Percentiles rank a stretch among this genome's conserved stretches.
These are phyloP conservation scores for Andrena trimmerana DNA, from an alignment of 2,888 invertebrate genomes.

Conservation along the genomic window DNA sequence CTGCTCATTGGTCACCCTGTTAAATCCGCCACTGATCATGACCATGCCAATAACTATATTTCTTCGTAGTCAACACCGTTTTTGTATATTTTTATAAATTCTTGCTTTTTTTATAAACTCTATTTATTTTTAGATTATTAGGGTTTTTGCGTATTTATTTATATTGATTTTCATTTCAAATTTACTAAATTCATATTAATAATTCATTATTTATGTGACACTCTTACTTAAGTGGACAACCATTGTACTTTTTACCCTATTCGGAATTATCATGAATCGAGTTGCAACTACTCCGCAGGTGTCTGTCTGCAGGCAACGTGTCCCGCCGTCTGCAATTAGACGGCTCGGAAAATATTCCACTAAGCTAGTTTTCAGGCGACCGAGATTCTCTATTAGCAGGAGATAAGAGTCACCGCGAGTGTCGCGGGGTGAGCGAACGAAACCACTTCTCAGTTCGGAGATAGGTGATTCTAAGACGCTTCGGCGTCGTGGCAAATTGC, in stretches of 20 bases:
- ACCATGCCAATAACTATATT: too few relatives aligned
- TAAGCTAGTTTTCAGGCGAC: slow-evolving; percentile 11
- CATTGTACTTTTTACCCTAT: not conserved
- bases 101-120: too few relatives aligned
- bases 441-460: slow-evolving; percentile 56
- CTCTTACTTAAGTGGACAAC: too few relatives aligned
- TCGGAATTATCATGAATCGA: not conserved
- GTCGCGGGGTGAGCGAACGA: slow-evolving; percentile 16
- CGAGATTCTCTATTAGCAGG: slow-evolving; percentile 28
- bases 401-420: slow-evolving; percentile 24
- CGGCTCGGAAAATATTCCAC: slow-evolving; percentile 20
- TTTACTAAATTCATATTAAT: too few relatives aligned
- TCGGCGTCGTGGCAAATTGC: slow-evolving; percentile 63
- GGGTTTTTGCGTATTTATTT: too few relatives aligned
- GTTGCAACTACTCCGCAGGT: not conserved
- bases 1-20: too few relatives aligned
- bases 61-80: too few relatives aligned
- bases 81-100: too few relatives aligned
- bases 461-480: slow-evolving; percentile 54
- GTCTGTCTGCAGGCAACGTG: not conserved
- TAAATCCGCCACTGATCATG: too few relatives aligned
- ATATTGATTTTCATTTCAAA: too few relatives aligned
- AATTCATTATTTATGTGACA: too few relatives aligned
- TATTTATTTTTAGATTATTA: too few relatives aligned
- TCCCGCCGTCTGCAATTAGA: not conserved